Evolutionary conservation across 2,797 vertebrate genomes (phyloP).

Genomic region (Sphenopsis melanotis): DNA sequence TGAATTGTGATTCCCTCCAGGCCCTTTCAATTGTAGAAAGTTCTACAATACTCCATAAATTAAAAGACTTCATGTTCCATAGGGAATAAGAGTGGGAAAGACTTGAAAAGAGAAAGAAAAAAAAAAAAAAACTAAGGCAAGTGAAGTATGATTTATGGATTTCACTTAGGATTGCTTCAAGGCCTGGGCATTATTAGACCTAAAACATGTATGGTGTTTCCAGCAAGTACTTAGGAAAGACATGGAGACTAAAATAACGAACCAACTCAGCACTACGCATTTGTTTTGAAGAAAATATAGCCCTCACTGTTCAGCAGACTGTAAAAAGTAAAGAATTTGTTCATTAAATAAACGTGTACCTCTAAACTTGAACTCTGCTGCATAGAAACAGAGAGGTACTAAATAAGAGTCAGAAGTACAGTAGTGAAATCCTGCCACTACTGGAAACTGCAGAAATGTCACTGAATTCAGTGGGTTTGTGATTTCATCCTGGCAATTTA

Average conservation of each 20-base stretch:
- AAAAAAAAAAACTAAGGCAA: not conserved
- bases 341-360: not conserved
- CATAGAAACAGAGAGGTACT: not conserved
- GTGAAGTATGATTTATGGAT: not conserved
- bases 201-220: not conserved
- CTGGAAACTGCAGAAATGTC: not conserved
- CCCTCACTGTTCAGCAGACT: not conserved
- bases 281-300: not conserved
- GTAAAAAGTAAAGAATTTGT: not conserved
- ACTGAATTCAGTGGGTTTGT: not conserved
- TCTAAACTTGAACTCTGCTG: not conserved
- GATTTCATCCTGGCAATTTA: not conserved
- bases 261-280: not conserved
- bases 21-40: not conserved
- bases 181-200: not conserved
- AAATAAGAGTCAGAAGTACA: not conserved
- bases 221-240: not conserved
- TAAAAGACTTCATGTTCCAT: not conserved
- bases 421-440: not conserved
- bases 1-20: not conserved
- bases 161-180: not conserved
- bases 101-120: not conserved
- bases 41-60: not conserved
- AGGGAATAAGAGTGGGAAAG: not conserved
- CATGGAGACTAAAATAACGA: not conserved